Conservation (phyloP, 2,113 vertebrate species). For the Salvelinus namaycush region DNA sequence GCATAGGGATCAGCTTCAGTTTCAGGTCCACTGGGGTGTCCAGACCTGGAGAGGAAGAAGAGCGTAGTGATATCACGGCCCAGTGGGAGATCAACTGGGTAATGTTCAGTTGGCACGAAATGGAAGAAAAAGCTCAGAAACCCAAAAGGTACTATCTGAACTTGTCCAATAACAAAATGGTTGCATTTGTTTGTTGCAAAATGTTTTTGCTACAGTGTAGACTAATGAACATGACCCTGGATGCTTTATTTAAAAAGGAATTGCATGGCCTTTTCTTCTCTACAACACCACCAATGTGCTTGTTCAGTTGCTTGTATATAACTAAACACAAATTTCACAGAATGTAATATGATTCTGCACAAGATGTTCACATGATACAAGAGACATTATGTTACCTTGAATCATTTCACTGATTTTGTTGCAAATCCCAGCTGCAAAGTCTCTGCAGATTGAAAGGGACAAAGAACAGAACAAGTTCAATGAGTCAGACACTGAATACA, state of each 20-base stretch:
- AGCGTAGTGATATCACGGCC: not conserved
- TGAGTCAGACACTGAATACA: not conserved
- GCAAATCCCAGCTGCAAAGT: conserved; percentile 98
- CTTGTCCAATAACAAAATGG: no score
- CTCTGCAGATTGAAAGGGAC: conserved; percentile 72
- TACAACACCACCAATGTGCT: no score
- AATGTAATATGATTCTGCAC: not conserved
- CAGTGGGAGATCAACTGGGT: no score
- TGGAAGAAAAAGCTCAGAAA: not conserved
- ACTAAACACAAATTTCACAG: not conserved
- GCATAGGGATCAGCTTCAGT: conserved; percentile 93
- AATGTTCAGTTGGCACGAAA: no score
- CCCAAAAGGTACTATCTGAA: not conserved
- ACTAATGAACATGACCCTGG: no score
- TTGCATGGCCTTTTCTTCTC: no score
- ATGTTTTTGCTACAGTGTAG: no score
- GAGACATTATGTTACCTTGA: conserved; percentile 82
- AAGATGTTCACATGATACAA: not conserved
- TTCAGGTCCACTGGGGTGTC: conserved; percentile 96
- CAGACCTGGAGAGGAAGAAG: conserved; percentile 73
- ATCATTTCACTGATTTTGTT: conserved; percentile 99
- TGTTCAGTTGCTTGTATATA: not conserved
- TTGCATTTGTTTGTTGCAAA: no score
- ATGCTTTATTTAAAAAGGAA: no score
- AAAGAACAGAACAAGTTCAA: not conserved